phyloP scores from a whole-genome alignment of 2,888 invertebrate genomes.

The Epiblema foenella region DNA sequence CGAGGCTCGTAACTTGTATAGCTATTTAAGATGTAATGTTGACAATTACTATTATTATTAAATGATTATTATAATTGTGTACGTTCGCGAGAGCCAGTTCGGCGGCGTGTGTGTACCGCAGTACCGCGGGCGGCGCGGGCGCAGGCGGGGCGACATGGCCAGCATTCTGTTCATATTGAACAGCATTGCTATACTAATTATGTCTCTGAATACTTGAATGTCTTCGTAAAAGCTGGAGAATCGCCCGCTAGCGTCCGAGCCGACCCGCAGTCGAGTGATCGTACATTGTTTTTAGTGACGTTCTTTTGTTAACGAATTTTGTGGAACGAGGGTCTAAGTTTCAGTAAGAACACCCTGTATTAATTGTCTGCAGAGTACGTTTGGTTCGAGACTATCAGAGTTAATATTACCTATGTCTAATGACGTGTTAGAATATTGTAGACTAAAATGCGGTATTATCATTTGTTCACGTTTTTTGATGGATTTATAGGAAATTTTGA shows the following conservation, averaged over 20 bases:
- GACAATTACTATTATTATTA: slow-evolving; percentile 62
- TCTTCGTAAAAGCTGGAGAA: background rate
- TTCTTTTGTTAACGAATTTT: slow-evolving; percentile 40
- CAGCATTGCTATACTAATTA: background rate
- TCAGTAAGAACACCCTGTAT: background rate
- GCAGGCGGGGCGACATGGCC: background rate
- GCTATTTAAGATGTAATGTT: slow-evolving; percentile 77
- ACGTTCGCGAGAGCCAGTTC: slow-evolving; percentile 45
- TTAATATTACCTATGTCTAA: slow-evolving; percentile 32
- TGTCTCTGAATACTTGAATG: background rate
- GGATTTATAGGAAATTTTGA: slow-evolving; percentile 37
- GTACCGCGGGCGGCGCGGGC: background rate
- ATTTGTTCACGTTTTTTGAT: slow-evolving; percentile 25
- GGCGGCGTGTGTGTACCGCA: slow-evolving; percentile 10
- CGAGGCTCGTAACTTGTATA: slow-evolving; percentile 73
- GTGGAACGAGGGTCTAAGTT: background rate
- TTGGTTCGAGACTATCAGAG: slow-evolving; percentile 20
- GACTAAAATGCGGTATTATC: slow-evolving; percentile 28
- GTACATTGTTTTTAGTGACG: slow-evolving; percentile 35
- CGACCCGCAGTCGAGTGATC: slow-evolving; percentile 28
- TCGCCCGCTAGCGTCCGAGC: slow-evolving; percentile 10
- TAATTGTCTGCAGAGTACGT: slow-evolving; percentile 14
- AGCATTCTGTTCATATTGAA: slow-evolving; percentile 8
- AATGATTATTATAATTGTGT: slow-evolving; percentile 51
- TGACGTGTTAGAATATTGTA: slow-evolving; percentile 38